A percentile compares a stretch with the other conserved stretches of the same genome.
These are phyloP conservation scores for Lumbricus terrestris DNA, from an alignment of 2,888 invertebrate species.

Conservation along the genomic window DNA sequence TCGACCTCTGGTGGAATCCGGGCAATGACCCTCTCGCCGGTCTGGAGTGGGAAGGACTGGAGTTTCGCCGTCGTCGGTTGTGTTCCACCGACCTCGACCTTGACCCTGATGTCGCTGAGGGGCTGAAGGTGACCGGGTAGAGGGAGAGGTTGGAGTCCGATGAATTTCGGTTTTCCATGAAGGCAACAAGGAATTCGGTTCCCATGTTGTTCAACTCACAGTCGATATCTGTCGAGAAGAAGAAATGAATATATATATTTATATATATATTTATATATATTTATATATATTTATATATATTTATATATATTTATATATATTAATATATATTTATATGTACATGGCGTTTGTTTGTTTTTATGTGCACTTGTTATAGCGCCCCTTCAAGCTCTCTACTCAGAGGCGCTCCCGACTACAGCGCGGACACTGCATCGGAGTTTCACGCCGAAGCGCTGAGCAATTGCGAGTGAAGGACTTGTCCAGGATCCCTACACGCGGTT, in stretches of 20 bases:
- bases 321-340: too few relatives aligned
- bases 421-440: too few relatives aligned
- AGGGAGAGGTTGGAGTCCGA: background rate
- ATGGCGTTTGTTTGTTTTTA: too few relatives aligned
- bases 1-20: background rate
- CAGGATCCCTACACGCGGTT: too few relatives aligned
- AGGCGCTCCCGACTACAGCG: too few relatives aligned
- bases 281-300: too few relatives aligned
- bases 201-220: background rate
- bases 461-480: too few relatives aligned
- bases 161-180: background rate
- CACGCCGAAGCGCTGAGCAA: too few relatives aligned
- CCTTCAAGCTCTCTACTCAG: too few relatives aligned
- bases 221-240: background rate
- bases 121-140: background rate
- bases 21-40: background rate
- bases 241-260: background rate
- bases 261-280: too few relatives aligned
- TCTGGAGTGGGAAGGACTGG: background rate
- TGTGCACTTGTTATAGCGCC: too few relatives aligned
- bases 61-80: background rate
- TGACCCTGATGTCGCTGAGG: background rate
- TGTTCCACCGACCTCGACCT: background rate
- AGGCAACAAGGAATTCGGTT: background rate
- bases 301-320: too few relatives aligned